phyloP scores from a whole-genome alignment of 2,113 vertebrate species.

The Zosterops pallidus region DNA sequence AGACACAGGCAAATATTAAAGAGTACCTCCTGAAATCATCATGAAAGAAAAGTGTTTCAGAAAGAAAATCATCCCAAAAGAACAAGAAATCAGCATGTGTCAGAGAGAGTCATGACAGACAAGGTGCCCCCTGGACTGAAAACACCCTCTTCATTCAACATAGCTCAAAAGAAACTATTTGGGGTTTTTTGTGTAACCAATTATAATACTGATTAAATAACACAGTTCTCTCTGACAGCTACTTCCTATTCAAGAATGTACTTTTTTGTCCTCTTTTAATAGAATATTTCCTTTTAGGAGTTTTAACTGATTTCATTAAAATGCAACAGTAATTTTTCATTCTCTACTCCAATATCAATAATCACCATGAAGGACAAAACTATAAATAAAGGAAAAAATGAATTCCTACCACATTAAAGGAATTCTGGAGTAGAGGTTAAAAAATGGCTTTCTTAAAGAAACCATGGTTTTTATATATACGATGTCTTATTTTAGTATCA shows the following conservation, averaged over 20 bases:
- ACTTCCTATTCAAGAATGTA: background rate
- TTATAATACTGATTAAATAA: background rate
- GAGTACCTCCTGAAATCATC: background rate
- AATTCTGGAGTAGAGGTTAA: conserved; percentile 11
- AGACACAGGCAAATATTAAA: background rate
- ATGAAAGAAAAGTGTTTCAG: background rate
- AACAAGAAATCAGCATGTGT: background rate
- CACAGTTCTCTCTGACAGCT: background rate
- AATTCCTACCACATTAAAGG: conserved; percentile 33
- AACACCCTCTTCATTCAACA: conserved; percentile 6
- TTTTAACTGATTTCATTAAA: conserved; percentile 45
- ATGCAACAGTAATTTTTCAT: background rate
- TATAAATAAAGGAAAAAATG: background rate
- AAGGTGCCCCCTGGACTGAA: background rate
- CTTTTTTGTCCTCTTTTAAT: background rate
- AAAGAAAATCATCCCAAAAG: background rate
- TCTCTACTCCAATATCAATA: background rate
- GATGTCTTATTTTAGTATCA: conserved; percentile 54
- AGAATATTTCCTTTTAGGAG: conserved; percentile 5
- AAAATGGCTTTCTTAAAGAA: conserved; percentile 37
- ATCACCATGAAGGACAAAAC: background rate
- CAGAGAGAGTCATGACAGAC: background rate
- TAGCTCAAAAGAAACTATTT: background rate
- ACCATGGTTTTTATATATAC: conserved; percentile 4
- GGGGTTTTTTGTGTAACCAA: background rate